Base-by-base conservation (phyloP, 2,888 invertebrate species). In the Plagiodera versicolora region DNA sequence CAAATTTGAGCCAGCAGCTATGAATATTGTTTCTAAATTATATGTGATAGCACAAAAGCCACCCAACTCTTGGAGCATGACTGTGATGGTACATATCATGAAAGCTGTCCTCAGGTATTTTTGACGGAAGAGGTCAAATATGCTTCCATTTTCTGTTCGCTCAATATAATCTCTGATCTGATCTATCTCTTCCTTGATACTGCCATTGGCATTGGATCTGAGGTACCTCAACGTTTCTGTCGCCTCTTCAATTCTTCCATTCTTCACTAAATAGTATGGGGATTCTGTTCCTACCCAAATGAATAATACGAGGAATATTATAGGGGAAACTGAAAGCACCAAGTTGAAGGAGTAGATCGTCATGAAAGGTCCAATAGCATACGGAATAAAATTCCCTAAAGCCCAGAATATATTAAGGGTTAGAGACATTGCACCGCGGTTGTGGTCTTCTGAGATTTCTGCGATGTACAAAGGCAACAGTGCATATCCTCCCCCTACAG, bases 381-480 rank as follows among this genome's bases (percentile, higher is more conserved):
- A 91, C 0, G 89, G 81, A 52, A 88, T 83, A 11, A 92, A 78
- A 73, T 89, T 86, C 4, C 92, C 92, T 1, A 86, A 55, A 1
- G 81, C 81, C 63, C 91, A 87, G 80, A 90, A 90, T 44, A 88
- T 81, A 71, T 91, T 91, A 59, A 93, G 85, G 61, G 91, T 87
- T 0, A 63, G 62, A 6, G 68, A 63, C 0, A 94, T 81, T 0
- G 90, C 87, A 0, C 94, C 95, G 63, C 95, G 83, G 10, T 88
- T 85, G 16, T 89, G 87, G 61, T 89, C 87, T 81, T 90, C 79
- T 1, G 93, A 86, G 46, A 92, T 89, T 80, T 95, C 95, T 50
- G 92, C 91, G 63, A 93, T 86, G 79, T 94, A 95, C 85, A 93
- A 89, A 0, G 94, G 92, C 0, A 88, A 85, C 0, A 89, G 85